Evolutionary conservation across 2,888 invertebrate species (phyloP).

Genomic region (Drosophila longiperda): DNA sequence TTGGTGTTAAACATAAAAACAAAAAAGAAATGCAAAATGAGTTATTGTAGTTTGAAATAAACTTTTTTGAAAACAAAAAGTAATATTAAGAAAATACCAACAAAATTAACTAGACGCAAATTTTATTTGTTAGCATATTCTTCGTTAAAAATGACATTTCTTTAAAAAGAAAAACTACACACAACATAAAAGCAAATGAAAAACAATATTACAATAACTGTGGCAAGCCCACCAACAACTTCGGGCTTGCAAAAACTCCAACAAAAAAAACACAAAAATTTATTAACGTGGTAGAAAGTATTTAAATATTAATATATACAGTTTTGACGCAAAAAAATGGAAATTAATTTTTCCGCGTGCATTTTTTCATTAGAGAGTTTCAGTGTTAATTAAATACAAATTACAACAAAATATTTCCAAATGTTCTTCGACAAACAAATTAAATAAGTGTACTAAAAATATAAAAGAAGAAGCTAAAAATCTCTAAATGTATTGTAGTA

Average conservation of each 20-base stretch:
- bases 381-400: conserved; percentile 62
- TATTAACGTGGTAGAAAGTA: conserved; percentile 67
- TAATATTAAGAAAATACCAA: conserved; percentile 58
- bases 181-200: conserved; percentile 66
- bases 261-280: conserved; percentile 34
- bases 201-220: conserved; percentile 84
- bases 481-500: conserved; percentile 64
- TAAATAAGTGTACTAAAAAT: conserved; percentile 77
- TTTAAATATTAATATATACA: conserved; percentile 44
- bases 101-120: conserved; percentile 68
- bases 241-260: conserved; percentile 55
- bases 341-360: conserved; percentile 60
- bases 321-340: conserved; percentile 32
- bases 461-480: conserved; percentile 22
- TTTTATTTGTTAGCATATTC: conserved; percentile 61
- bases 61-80: conserved; percentile 44
- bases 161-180: conserved; percentile 35
- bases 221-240: conserved; percentile 72
- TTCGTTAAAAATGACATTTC: conserved; percentile 47
- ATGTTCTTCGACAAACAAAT: conserved; percentile 67
- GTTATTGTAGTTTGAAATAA: conserved; percentile 69
- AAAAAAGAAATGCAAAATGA: conserved; percentile 32
- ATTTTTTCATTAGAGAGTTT: conserved; percentile 70
- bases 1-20: conserved; percentile 54
- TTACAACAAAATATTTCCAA: conserved; percentile 56